These are phyloP conservation scores for Microplitis deprimator DNA, from an alignment of 2,888 invertebrate species.

Conservation along the genomic window DNA sequence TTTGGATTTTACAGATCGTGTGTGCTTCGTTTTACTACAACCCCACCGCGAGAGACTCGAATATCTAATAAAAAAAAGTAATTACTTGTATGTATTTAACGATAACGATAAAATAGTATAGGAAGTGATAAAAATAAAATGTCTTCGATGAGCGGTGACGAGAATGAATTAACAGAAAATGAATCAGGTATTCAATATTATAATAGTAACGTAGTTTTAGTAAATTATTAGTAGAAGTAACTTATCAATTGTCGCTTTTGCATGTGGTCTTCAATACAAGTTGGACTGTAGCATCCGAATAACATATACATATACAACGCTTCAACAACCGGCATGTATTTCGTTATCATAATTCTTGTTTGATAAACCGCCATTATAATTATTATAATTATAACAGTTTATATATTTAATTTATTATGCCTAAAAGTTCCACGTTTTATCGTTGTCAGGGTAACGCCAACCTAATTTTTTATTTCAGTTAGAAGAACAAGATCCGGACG, in stretches of 20 bases:
- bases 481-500: conserved; percentile 76
- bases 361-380: conserved; percentile 61
- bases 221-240: conserved; percentile 14
- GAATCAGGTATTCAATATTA: conserved; percentile 60
- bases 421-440: conserved; percentile 19
- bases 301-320: conserved; percentile 23
- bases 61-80: conserved; percentile 34
- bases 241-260: conserved; percentile 1
- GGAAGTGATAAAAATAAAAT: conserved; percentile 49
- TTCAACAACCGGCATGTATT: conserved; percentile 44
- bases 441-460: conserved; percentile 19
- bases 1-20: conserved; percentile 16
- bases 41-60: conserved; percentile 29
- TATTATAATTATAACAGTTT: conserved; percentile 54
- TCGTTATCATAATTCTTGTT: conserved; percentile 47
- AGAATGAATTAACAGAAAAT: conserved; percentile 60
- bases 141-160: conserved; percentile 69
- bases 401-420: neutral
- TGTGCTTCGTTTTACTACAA: conserved; percentile 34
- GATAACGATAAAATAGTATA: conserved; percentile 41
- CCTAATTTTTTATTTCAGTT: conserved; percentile 64
- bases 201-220: conserved; percentile 33
- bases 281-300: conserved; percentile 18
- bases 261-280: conserved; percentile 14
- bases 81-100: conserved; percentile 50